Conservation (phyloP, 2,888 invertebrate species). For the Aquatica leii region DNA sequence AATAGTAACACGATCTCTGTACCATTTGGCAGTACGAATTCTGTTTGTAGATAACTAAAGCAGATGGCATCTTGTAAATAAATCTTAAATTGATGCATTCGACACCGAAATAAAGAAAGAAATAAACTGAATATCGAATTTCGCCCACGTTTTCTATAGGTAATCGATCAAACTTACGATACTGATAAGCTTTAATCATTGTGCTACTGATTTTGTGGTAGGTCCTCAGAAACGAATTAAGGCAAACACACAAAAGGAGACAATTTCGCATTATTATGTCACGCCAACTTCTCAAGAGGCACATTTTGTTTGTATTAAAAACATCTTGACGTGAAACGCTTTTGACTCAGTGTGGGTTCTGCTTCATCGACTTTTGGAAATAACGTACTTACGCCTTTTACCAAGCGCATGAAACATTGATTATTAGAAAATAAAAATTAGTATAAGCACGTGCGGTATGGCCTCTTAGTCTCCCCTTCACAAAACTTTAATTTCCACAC, state of each 20-base stretch:
- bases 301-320: slow-evolving; percentile 25
- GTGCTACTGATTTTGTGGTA: slow-evolving; percentile 23
- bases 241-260: slow-evolving; percentile 20
- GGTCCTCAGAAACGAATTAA: slow-evolving; percentile 23
- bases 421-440: slow-evolving; percentile 17
- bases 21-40: slow-evolving; percentile 30
- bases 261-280: slow-evolving; percentile 33
- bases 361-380: slow-evolving; percentile 7
- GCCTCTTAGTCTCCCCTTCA: slow-evolving; percentile 24
- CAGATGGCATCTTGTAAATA: slow-evolving; percentile 34
- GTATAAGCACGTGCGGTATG: slow-evolving; percentile 28
- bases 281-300: slow-evolving; percentile 37
- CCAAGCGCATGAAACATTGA: slow-evolving; percentile 6
- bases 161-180: slow-evolving; percentile 35
- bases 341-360: slow-evolving; percentile 13
- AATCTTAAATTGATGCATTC: slow-evolving; percentile 35
- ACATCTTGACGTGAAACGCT: slow-evolving; percentile 14
- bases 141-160: slow-evolving; percentile 25
- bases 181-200: slow-evolving; percentile 38
- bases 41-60: slow-evolving; percentile 22
- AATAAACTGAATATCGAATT: slow-evolving; percentile 28
- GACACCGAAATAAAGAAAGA: slow-evolving; percentile 19
- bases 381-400: slow-evolving; percentile 12
- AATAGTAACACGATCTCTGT: slow-evolving; percentile 33
- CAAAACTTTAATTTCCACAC: slow-evolving; percentile 41